phyloP scores from a whole-genome alignment of 2,797 vertebrate species.

The Naso thynnoides region DNA sequence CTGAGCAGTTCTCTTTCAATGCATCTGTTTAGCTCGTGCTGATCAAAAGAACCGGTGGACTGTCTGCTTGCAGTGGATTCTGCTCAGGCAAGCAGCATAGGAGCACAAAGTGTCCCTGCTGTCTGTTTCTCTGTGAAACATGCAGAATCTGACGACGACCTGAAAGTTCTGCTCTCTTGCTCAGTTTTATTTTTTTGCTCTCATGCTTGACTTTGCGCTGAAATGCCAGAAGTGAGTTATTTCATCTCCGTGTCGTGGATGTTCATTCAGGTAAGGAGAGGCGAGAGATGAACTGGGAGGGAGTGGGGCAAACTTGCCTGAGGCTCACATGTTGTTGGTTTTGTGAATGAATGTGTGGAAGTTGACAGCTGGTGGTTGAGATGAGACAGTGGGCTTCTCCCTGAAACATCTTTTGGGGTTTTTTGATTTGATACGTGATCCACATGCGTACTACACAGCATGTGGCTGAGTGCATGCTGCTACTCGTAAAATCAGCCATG shows the following conservation, averaged over 20 bases:
- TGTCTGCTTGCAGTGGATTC: conserved; percentile 58
- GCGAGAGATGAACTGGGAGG: conserved; percentile 10
- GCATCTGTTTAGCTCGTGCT: conserved; percentile 13
- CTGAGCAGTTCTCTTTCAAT: neutral
- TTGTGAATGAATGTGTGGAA: conserved; percentile 44
- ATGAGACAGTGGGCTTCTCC: neutral
- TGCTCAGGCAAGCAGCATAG: conserved; percentile 44
- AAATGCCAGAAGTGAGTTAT: conserved; percentile 83
- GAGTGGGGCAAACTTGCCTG: neutral
- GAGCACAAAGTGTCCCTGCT: conserved; percentile 56
- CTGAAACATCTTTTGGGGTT: conserved; percentile 7
- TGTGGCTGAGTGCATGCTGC: conserved; percentile 12
- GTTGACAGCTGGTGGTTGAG: conserved; percentile 10
- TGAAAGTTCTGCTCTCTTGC: conserved; percentile 38
- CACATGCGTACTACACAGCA: neutral
- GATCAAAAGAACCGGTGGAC: conserved; percentile 48
- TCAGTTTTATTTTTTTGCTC: conserved; percentile 53
- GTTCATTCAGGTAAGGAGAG: conserved; percentile 81
- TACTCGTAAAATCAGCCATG: conserved; percentile 21
- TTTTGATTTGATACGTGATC: conserved; percentile 3
- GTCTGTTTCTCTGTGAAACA: conserved; percentile 18
- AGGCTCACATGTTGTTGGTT: conserved; percentile 63
- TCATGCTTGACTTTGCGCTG: conserved; percentile 74
- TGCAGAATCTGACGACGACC: conserved; percentile 30
- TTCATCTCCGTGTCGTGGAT: conserved; percentile 73